Conservation (phyloP, 2,888 invertebrate genomes). For the Spicauda simplicius region DNA sequence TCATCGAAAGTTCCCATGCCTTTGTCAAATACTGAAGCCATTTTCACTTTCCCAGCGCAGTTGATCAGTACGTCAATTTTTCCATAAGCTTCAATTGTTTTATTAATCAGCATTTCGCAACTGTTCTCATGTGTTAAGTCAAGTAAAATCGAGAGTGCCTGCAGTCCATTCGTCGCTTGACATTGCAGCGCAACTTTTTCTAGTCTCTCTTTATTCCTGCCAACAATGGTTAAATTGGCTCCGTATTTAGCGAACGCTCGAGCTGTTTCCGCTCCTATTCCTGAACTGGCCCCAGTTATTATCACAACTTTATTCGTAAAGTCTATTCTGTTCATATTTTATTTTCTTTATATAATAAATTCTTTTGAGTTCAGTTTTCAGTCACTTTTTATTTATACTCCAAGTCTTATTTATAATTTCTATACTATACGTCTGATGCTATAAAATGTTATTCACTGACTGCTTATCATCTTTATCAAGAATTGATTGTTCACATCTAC, state of each 20-base stretch:
- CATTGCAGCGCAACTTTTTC: slow-evolving; percentile 52
- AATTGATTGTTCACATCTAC: neutral
- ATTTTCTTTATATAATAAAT: neutral
- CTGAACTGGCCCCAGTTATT: slow-evolving; percentile 63
- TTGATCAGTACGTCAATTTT: slow-evolving; percentile 59
- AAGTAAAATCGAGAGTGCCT: slow-evolving; percentile 49
- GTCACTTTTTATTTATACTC: neutral
- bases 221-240: slow-evolving; percentile 55
- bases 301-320: slow-evolving; percentile 59
- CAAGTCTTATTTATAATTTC: neutral
- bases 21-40: slow-evolving; percentile 54
- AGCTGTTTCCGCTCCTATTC: slow-evolving; percentile 61
- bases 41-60: slow-evolving; percentile 52
- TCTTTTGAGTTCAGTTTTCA: neutral
- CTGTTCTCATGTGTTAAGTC: slow-evolving; percentile 55
- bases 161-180: slow-evolving; percentile 40
- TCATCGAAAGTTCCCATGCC: slow-evolving; percentile 57
- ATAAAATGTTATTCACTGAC: neutral
- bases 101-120: slow-evolving; percentile 53
- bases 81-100: slow-evolving; percentile 55
- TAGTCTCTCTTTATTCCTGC: slow-evolving; percentile 54
- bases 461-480: slow-evolving; percentile 9
- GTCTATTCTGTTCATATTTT: slow-evolving; percentile 42
- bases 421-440: neutral
- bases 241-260: slow-evolving; percentile 51